These are phyloP conservation scores for Ariolimax columbianus DNA, from an alignment of 2,888 invertebrate species.

Conservation along the genomic window DNA sequence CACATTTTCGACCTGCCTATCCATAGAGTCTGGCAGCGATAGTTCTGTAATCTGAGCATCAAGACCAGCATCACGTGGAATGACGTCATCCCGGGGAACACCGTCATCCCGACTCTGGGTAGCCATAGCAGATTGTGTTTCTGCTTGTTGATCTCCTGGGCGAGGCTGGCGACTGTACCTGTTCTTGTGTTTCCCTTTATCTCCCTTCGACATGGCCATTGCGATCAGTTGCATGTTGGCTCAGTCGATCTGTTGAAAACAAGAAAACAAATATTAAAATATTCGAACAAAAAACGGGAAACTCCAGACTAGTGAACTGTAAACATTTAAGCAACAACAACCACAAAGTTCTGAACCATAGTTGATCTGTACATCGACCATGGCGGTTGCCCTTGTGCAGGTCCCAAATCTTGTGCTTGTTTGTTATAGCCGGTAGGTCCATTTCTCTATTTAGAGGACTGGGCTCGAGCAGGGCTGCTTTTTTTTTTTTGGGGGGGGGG, in stretches of 20 bases:
- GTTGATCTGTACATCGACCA: too few relatives aligned
- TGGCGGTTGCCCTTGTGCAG: too few relatives aligned
- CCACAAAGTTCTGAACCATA: too few relatives aligned
- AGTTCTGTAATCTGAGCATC: background rate
- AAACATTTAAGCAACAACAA: too few relatives aligned
- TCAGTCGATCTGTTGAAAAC: background rate
- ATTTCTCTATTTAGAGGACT: too few relatives aligned
- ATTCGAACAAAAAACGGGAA: too few relatives aligned
- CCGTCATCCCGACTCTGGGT: background rate
- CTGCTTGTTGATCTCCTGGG: background rate
- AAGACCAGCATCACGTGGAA: background rate
- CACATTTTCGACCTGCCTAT: background rate
- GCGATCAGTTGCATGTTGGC: constrained; percentile 20
- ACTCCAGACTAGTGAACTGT: too few relatives aligned
- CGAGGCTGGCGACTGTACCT: background rate
- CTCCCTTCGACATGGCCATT: constrained; percentile 27
- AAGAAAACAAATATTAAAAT: background rate
- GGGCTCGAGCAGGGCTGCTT: too few relatives aligned
- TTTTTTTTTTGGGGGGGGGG: too few relatives aligned
- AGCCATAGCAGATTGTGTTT: background rate
- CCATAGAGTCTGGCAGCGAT: background rate
- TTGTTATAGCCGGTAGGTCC: too few relatives aligned
- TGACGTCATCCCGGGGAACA: background rate
- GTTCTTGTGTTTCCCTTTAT: constrained; percentile 7
- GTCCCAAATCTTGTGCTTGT: too few relatives aligned